Evolutionary conservation across 2,113 vertebrate species (phyloP).

Genomic region (Pan paniscus): DNA sequence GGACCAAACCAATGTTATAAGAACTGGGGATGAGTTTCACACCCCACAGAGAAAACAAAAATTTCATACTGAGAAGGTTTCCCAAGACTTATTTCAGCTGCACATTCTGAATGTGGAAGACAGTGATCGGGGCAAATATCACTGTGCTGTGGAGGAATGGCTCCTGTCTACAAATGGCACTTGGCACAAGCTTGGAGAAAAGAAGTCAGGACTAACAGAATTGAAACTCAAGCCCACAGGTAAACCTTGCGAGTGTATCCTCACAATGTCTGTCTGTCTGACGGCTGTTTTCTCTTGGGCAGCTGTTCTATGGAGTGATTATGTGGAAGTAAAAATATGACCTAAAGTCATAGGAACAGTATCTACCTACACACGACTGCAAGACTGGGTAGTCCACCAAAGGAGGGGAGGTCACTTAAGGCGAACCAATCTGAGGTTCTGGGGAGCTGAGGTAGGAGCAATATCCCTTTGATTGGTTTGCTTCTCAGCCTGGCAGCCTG

Average conservation of each 20-base stretch:
- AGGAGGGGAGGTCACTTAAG: background rate
- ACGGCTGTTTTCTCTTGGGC: background rate
- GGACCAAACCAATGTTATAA: slow-evolving; percentile 54
- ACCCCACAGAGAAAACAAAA: slow-evolving; percentile 65
- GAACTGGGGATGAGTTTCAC: slow-evolving; percentile 73
- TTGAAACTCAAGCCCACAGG: slow-evolving; percentile 79
- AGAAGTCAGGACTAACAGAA: slow-evolving; percentile 69
- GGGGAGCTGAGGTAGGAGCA: background rate
- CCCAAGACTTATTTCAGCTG: slow-evolving; percentile 80
- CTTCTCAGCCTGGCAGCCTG: background rate
- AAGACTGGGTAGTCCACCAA: background rate
- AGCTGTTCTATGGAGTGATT: background rate
- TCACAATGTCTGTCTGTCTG: background rate
- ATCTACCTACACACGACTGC: background rate
- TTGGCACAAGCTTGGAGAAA: slow-evolving; percentile 76
- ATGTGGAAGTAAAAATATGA: background rate
- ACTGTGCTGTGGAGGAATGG: slow-evolving; percentile 90
- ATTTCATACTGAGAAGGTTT: slow-evolving; percentile 78
- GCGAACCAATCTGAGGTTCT: background rate
- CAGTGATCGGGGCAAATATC: slow-evolving; percentile 83
- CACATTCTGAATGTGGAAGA: slow-evolving; percentile 69
- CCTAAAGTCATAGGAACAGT: background rate
- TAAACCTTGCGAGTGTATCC: slow-evolving; percentile 40
- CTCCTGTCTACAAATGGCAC: slow-evolving; percentile 66
- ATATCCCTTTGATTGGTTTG: background rate